Base-by-base conservation (phyloP, 2,888 invertebrate species). In the Diaperis boleti region DNA sequence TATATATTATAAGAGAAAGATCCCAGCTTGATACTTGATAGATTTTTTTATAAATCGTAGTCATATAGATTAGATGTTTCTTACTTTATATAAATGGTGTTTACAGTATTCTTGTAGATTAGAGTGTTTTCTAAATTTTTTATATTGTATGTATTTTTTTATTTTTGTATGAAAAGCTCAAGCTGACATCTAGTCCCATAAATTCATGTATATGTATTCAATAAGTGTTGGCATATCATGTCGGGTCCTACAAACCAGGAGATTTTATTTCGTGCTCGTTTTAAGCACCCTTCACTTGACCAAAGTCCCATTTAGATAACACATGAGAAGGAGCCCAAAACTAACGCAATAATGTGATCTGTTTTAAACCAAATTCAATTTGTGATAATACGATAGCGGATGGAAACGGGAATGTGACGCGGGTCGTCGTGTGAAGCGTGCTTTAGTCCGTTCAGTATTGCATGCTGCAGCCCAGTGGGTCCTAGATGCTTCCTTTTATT, bases 91-190 rank as follows among this genome's bases (percentile, higher is more conserved):
- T 73, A 74, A 74, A 79, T 77, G 79, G 79, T 80, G 79, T 80
- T 80, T 81, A 81, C 81, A 82, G 81, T 82, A 82, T 82, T 82
- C 81, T 78, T 75, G 77, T 80, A 81, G 80, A 73, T 69, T 81
- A 81, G 79, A 75, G 78, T 79, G 78, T 79, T 80, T 79, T 79
- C 77, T 77, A 78, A 79, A 79, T 76, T 79, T 80, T 80, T 79
- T 80, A 79, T 79, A 79, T 78, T 76, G 74, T 79, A 79, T 79
- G 79, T 81, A 80, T 81, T 81, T 81, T 75, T 81, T 81, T 81
- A 81, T 81, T 81, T 81, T 81, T 81, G 79, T 81, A 81, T 79
- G 76, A 78, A 78, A 77, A 80, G 81, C 81, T 81, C 81, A 81
- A 81, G 80, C 80, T 79, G 78, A 79, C 79, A 79, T 81, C 81